phyloP scores from a whole-genome alignment of 2,888 invertebrate species.

The Aleiodes leptofemur region DNA sequence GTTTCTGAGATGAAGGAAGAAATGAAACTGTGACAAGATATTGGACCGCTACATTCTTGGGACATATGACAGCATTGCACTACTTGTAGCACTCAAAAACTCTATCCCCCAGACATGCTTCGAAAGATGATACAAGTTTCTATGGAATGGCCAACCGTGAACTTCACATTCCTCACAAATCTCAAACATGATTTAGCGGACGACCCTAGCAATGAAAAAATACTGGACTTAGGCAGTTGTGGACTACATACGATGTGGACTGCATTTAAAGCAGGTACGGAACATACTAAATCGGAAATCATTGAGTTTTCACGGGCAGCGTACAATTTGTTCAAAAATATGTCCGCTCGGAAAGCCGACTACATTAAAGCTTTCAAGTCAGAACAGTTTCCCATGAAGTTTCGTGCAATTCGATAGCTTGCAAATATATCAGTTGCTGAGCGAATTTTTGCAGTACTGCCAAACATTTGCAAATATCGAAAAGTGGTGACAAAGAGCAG shows the following conservation, averaged over 20 bases:
- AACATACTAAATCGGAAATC: not conserved
- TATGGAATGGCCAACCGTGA: conserved; percentile 51
- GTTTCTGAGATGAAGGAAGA: conserved; percentile 51
- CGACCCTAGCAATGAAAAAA: conserved; percentile 16
- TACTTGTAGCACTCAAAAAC: conserved; percentile 47
- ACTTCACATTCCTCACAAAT: conserved; percentile 46
- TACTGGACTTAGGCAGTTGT: conserved; percentile 21
- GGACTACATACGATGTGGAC: conserved; percentile 35
- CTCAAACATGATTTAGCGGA: conserved; percentile 10
- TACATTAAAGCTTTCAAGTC: conserved; percentile 41
- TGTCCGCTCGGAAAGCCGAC: conserved; percentile 43
- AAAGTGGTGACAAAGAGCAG: conserved; percentile 23
- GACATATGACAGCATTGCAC: conserved; percentile 50
- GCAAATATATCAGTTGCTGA: conserved; percentile 45
- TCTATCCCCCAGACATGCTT: conserved; percentile 31
- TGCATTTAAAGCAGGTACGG: not conserved
- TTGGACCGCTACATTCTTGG: conserved; percentile 51
- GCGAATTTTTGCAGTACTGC: conserved; percentile 26
- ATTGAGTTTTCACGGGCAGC: conserved; percentile 26
- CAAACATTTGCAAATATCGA: no score
- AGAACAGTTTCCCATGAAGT: conserved; percentile 42
- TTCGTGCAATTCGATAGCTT: conserved; percentile 49
- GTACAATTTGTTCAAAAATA: conserved; percentile 41
- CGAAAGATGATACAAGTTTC: conserved; percentile 48
- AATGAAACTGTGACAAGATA: conserved; percentile 51